These are phyloP conservation scores for Trichomalopsis sarcophagae DNA, from an alignment of 1,140 invertebrate species.

Conservation along the genomic window DNA sequence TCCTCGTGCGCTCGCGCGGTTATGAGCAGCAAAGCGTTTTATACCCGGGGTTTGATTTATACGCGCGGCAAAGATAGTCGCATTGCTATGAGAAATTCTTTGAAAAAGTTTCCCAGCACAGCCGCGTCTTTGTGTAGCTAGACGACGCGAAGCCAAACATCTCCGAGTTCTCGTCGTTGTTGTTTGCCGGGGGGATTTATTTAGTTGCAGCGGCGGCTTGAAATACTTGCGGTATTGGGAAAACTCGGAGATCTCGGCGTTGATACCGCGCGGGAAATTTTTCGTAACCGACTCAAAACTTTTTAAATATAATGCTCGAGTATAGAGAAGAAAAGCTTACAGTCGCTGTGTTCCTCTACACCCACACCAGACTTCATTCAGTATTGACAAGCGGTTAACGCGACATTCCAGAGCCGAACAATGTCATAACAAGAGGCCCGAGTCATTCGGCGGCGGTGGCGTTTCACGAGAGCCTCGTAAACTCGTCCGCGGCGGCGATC, in stretches of 20 bases:
- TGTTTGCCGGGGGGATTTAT: not conserved
- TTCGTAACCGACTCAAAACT: too few relatives aligned
- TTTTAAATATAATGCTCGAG: too few relatives aligned
- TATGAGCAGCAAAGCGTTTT: conserved; percentile 28
- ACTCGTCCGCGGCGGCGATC: not conserved
- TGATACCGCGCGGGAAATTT: too few relatives aligned
- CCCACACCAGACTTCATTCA: too few relatives aligned
- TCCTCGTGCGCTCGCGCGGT: not conserved
- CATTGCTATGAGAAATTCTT: not conserved
- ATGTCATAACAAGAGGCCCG: conserved; percentile 33
- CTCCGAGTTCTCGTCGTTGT: conserved; percentile 16
- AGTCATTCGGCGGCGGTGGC: not conserved
- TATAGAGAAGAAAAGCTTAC: too few relatives aligned
- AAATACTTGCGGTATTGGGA: too few relatives aligned
- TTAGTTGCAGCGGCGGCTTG: not conserved
- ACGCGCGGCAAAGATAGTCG: not conserved
- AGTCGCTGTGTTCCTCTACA: too few relatives aligned
- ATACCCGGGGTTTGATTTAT: conserved; percentile 2
- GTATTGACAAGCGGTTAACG: not conserved
- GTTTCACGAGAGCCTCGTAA: not conserved
- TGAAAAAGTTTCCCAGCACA: conserved; percentile 25
- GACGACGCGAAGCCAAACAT: conserved; percentile 21
- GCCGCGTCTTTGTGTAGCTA: conserved; percentile 29
- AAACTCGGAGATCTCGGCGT: too few relatives aligned
- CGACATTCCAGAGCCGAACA: not conserved